Conservation (phyloP, 2,113 vertebrate genomes). For the Dendrocopos noguchii region DNA sequence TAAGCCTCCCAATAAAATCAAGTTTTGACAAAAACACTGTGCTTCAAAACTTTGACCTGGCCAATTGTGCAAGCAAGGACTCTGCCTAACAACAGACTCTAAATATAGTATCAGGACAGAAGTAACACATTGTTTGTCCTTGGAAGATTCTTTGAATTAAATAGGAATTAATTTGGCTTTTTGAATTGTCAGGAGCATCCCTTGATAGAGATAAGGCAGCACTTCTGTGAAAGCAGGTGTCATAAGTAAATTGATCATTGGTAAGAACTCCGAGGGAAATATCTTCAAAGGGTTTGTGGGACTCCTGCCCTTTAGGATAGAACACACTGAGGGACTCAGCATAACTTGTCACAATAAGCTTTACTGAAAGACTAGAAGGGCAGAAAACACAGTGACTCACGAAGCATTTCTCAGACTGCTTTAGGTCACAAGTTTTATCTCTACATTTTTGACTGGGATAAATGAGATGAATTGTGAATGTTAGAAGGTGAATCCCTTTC, state of each 20-base stretch:
- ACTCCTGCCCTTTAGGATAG: background rate
- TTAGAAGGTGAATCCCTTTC: background rate
- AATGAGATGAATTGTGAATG: background rate
- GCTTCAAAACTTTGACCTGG: background rate
- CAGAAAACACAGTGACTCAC: background rate
- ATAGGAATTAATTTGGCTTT: background rate
- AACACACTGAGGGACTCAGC: background rate
- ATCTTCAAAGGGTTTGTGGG: background rate
- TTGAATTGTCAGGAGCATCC: background rate
- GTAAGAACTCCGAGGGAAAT: background rate
- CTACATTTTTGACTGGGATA: background rate
- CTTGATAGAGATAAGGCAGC: background rate
- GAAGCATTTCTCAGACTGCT: background rate
- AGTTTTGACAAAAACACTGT: constrained; percentile 18
- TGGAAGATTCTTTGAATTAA: constrained; percentile 2
- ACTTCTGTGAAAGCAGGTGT: background rate
- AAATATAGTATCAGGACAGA: background rate
- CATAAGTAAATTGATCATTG: background rate
- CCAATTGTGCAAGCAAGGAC: background rate
- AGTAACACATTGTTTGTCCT: background rate
- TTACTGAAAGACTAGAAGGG: background rate
- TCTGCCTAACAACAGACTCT: background rate
- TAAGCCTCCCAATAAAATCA: background rate
- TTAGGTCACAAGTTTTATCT: background rate
- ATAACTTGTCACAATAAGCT: background rate